Evolutionary conservation across 2,797 vertebrate species (phyloP).

Genomic region (Euphonia xanthogaster): DNA sequence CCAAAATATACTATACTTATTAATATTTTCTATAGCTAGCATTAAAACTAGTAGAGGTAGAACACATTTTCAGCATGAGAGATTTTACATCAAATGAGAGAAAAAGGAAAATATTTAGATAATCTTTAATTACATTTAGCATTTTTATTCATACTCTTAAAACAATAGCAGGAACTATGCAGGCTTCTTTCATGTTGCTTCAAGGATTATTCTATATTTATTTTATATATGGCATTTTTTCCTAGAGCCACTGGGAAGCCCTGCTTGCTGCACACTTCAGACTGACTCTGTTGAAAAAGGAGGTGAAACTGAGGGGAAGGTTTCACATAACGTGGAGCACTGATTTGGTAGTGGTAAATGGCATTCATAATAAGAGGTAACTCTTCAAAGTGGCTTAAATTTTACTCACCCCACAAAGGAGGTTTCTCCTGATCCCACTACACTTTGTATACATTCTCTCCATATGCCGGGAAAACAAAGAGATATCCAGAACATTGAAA

Average conservation of each 20-base stretch:
- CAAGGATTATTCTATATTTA: not conserved
- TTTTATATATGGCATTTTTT: not conserved
- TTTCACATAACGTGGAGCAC: not conserved
- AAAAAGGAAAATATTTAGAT: constrained; percentile 10
- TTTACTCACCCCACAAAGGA: not conserved
- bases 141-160: not conserved
- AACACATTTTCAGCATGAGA: constrained; percentile 25
- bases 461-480: not conserved
- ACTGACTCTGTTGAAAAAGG: not conserved
- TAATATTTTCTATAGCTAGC: constrained; percentile 19
- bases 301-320: not conserved
- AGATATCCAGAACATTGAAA: not conserved
- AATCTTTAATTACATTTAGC: not conserved
- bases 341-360: not conserved
- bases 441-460: not conserved
- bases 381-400: not conserved
- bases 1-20: not conserved
- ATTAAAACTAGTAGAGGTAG: constrained; percentile 26
- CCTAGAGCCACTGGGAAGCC: not conserved
- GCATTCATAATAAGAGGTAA: not conserved
- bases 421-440: not conserved
- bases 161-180: not conserved
- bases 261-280: not conserved
- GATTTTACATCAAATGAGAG: constrained; percentile 35
- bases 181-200: not conserved